Evolutionary conservation across 2,888 invertebrate species (phyloP).

Genomic region (Hedychridium roseum): DNA sequence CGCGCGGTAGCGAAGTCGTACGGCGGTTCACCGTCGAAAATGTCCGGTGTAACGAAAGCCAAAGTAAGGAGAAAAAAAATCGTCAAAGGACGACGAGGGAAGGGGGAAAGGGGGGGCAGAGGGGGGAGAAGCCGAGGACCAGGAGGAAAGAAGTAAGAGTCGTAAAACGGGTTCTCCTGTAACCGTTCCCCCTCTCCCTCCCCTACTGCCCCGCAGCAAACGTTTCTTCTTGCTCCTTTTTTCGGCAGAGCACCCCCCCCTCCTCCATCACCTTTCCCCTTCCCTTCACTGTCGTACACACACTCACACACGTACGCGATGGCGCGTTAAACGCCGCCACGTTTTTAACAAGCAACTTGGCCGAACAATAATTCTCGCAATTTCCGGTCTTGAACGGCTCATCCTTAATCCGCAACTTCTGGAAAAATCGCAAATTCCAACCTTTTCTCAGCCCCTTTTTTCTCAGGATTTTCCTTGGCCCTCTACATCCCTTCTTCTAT

Average conservation of each 20-base stretch:
- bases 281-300: too few relatives aligned
- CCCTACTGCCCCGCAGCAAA: conserved; percentile 15
- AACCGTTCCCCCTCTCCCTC: conserved; percentile 1
- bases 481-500: too few relatives aligned
- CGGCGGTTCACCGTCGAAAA: conserved; percentile 22
- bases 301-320: too few relatives aligned
- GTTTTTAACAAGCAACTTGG: conserved; percentile 21
- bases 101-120: conserved; percentile 6
- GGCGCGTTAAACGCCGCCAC: conserved; percentile 33
- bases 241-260: conserved; percentile 18
- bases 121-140: conserved; percentile 16
- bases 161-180: conserved; percentile 44
- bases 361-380: conserved; percentile 17
- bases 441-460: too few relatives aligned
- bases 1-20: conserved; percentile 22
- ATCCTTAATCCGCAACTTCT: too few relatives aligned
- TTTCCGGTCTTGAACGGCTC: conserved; percentile 16
- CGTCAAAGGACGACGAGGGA: too few relatives aligned
- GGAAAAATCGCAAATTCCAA: too few relatives aligned
- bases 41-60: conserved; percentile 21
- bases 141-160: conserved; percentile 35
- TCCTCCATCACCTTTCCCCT: conserved; percentile 8
- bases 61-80: conserved; percentile 19
- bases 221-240: conserved; percentile 24
- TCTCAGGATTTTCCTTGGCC: too few relatives aligned